phyloP scores from a whole-genome alignment of 2,113 vertebrate genomes.

The Brevimyrus niger region DNA sequence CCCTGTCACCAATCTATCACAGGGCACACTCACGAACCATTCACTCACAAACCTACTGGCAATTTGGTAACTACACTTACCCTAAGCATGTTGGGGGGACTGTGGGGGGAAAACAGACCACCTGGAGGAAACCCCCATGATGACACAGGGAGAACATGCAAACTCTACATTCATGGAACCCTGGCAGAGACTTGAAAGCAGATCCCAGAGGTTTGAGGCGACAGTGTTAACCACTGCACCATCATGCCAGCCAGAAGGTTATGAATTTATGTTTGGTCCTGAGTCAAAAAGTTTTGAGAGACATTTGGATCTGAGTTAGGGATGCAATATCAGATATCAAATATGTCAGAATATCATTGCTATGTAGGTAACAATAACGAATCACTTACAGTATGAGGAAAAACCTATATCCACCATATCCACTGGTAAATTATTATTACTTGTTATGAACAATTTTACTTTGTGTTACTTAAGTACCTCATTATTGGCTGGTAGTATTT shows the following conservation, averaged over 20 bases:
- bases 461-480: not conserved
- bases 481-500: not conserved
- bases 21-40: too few species aligned
- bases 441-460: not conserved
- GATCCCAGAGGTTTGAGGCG: too few species aligned
- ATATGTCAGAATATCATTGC: not conserved
- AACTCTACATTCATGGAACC: too few species aligned
- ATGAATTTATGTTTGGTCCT: not conserved
- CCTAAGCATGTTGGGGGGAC: too few species aligned
- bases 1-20: too few species aligned
- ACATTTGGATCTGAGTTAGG: not conserved
- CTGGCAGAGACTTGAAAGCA: too few species aligned
- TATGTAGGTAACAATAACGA: not conserved
- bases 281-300: not conserved
- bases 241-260: not conserved
- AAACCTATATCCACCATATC: not conserved
- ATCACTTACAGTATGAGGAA: not conserved
- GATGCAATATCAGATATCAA: not conserved
- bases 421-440: not conserved
- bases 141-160: too few species aligned
- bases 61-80: too few species aligned
- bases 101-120: too few species aligned
- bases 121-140: too few species aligned
- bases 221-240: too few species aligned
- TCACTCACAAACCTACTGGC: too few species aligned